phyloP scores from a whole-genome alignment of 2,113 vertebrate species.

The Oxygymnocypris stewartii region DNA sequence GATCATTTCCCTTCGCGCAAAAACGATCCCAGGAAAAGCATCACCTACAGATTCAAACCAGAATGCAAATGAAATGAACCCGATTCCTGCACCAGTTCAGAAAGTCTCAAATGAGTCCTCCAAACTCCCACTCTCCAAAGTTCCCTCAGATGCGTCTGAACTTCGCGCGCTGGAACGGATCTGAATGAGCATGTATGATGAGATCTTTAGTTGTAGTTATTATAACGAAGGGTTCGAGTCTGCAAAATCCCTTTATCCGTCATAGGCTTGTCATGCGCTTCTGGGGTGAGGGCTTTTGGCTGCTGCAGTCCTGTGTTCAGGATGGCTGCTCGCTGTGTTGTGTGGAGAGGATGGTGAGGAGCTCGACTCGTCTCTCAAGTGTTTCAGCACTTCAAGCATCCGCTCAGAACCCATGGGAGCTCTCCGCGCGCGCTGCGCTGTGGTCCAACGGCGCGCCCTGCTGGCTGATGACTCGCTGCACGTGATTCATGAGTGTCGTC shows the following conservation, averaged over 20 bases:
- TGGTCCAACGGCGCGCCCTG: conserved; percentile 37
- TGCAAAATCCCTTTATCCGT: conserved; percentile 37
- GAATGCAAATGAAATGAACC: not conserved
- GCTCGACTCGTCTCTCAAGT: conserved; percentile 50
- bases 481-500: not conserved
- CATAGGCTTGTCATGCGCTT: conserved; percentile 21
- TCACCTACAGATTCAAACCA: conserved; percentile 55
- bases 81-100: conserved; percentile 7
- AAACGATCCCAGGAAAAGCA: conserved; percentile 61
- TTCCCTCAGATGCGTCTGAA: conserved; percentile 62
- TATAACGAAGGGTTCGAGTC: conserved; percentile 6
- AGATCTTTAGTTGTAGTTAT: conserved; percentile 34
- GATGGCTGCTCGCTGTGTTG: conserved; percentile 37
- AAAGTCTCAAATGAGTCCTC: conserved; percentile 52
- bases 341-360: conserved; percentile 44
- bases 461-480: not conserved
- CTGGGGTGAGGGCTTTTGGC: not conserved
- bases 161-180: conserved; percentile 42
- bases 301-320: conserved; percentile 37
- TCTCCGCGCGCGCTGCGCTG: not conserved
- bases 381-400: conserved; percentile 44
- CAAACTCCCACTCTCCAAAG: conserved; percentile 65
- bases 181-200: conserved; percentile 12
- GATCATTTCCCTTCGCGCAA: conserved; percentile 66
- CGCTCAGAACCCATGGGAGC: conserved; percentile 27